Evolutionary conservation across 2,113 vertebrate genomes (phyloP), one percentile per base, ranked within the genome.

Genomic region (Meles meles): DNA sequence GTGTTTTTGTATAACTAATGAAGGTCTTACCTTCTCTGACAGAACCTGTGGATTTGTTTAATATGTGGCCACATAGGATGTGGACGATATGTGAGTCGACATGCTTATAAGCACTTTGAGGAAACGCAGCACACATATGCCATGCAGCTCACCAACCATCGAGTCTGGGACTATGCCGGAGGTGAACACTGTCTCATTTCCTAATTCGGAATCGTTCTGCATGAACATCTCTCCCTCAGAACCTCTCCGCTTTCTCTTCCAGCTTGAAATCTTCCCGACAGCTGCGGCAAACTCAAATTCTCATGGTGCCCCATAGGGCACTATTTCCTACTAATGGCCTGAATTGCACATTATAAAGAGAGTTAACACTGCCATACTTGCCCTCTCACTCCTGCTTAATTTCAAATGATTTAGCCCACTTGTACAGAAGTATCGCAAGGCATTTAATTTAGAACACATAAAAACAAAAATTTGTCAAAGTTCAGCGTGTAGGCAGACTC

Each of bases 1-100:
- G 4, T 6, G 34, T 49, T 81, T 93, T 92, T 57, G 39, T 42
- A 31, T 44, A 12, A 23, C 37, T 95, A 80, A 90, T 84, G 90
- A 82, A 95, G 88, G 80, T 93, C 88, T 94, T n/a, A 31, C 44
- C 14, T 3, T 77, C 80, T 85, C 94, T 11, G 72, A 20, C 98
- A 99, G 99, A 99, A 99, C 98, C 99, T 99, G 91, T 99, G 99
- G 99, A 99, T 99, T 96, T 99, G 99, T 90, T 98, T 99, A 93
- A 99, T 99, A 96, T 99, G 99, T 2, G 99, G 99, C 0, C 99
- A 99, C 98, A 99, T 99, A 31, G 99, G 99, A 34, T 99, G 99
- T 2, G 99, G 99, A 0, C 99, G 99, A 25, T 99, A 99, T 4
- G 99, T 99, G 10, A 99, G 99, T 65, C 99, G 99, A 13, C 99